Percentiles rank a stretch among this genome's conserved stretches.
These are phyloP conservation scores for Amazona vittata DNA, from an alignment of 2,113 vertebrate genomes.

Conservation along the genomic window DNA sequence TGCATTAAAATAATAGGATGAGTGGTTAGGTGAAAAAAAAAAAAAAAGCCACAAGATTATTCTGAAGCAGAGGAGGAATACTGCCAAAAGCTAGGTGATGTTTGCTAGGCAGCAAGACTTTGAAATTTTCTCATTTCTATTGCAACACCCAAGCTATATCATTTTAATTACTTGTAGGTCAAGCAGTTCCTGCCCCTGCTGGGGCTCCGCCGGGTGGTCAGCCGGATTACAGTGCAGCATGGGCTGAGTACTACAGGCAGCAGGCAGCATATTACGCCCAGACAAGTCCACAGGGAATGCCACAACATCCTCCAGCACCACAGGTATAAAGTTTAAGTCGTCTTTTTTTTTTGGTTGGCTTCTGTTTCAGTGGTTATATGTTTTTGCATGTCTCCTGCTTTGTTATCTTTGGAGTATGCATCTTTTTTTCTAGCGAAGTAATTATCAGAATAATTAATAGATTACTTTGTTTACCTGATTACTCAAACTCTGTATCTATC, in stretches of 20 bases:
- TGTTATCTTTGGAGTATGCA: slow-evolving; percentile 64
- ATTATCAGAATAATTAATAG: slow-evolving; percentile 49
- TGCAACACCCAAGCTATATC: slow-evolving; percentile 17
- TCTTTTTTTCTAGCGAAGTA: slow-evolving; percentile 68
- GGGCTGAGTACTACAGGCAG: slow-evolving; percentile 98
- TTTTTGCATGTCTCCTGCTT: slow-evolving; percentile 73
- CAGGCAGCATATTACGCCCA: slow-evolving; percentile 97
- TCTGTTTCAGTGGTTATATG: slow-evolving; percentile 24
- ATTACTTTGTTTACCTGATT: slow-evolving; percentile 61
- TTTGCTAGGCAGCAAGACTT: slow-evolving; percentile 20
- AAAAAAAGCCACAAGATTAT: slow-evolving; percentile 81
- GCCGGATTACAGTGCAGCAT: slow-evolving; percentile 95
- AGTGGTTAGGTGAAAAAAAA: slow-evolving; percentile 71
- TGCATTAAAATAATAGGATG: slow-evolving; percentile 51
- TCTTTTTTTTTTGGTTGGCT: slow-evolving; percentile 48
- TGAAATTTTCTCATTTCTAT: background rate
- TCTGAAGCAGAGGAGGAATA: slow-evolving; percentile 85
- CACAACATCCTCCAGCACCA: slow-evolving; percentile 88
- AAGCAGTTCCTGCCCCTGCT: slow-evolving; percentile 83
- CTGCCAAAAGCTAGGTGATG: slow-evolving; percentile 84
- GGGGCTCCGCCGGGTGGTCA: slow-evolving; percentile 90
- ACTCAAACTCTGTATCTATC: slow-evolving; percentile 74
- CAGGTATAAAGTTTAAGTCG: slow-evolving; percentile 84
- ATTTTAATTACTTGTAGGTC: slow-evolving; percentile 69
- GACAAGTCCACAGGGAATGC: slow-evolving; percentile 92